Evolutionary conservation across 2,113 vertebrate species (phyloP), one percentile per base, ranked within the genome.

Genomic region (Dermatemys mawii): DNA sequence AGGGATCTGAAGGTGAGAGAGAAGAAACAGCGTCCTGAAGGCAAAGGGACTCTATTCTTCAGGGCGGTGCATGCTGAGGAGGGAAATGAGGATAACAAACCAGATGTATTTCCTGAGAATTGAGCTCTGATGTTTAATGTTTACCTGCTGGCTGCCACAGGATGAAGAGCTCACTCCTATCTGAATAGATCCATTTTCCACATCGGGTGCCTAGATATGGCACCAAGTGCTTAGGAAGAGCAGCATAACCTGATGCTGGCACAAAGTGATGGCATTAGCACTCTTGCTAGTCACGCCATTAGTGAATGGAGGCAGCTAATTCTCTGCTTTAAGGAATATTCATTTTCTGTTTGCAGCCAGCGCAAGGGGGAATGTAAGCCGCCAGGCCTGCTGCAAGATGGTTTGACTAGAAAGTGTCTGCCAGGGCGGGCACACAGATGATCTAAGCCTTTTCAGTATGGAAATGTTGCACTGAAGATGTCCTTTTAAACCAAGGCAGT

Each of bases 1-100:
- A 99, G 94, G 99, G 99, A 67, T 99, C 99, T 26, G 99, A 99
- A 98, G 99, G 99, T 99, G 97, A 98, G 97, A 51, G 46, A 67
- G 75, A 83, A 17, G 1, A 26, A 88, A 73, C 48, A 78, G 17
- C 27, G 90, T 54, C 48, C 92, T 53, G 35, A 11, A 60, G 48
- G 29, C 46, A 73, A 29, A 29, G 78, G 75, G 41, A 84, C 60
- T 57, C 53, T 12, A n/a, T 26, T 38, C 0, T 0, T 27, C 1
- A 0, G 6, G 24, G 75, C 26, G 86, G 50, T 0, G 6, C 35
- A 19, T 4, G 0, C 1, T 50, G 86, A 19, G 76, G 86, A 76
- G 41, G 27, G 21, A 19, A 70, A 70, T 70, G 63, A 70, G 76
- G 9, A 12, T 35, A 63, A 19, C 41, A 3, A 3, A 4, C 12